Percentiles rank a stretch among this genome's conserved stretches.
Evolutionary conservation across 30 jellyfish, hydroid and myxozoan genomes (phyloP).

Genomic region (Hydractinia echinata): DNA sequence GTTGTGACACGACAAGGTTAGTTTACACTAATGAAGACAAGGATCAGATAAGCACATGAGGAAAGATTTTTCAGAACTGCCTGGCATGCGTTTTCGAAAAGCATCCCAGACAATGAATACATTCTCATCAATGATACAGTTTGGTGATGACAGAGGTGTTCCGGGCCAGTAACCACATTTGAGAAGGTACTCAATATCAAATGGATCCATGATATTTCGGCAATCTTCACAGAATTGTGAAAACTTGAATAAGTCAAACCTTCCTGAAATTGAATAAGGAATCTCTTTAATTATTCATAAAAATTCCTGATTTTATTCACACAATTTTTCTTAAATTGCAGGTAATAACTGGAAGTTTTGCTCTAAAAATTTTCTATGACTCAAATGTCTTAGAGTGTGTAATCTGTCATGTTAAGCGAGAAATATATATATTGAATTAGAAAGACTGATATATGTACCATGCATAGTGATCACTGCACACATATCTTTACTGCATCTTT

Average conservation of each 20-base stretch:
- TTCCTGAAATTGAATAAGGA: constrained; percentile 14
- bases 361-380: too few relatives aligned
- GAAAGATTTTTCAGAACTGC: constrained; percentile 38
- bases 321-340: too few relatives aligned
- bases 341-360: too few relatives aligned
- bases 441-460: background rate
- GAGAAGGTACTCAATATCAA: background rate
- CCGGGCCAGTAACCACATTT: constrained; percentile 48
- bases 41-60: constrained; percentile 7
- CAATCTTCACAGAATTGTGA: constrained; percentile 21
- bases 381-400: too few relatives aligned
- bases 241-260: constrained; percentile 27
- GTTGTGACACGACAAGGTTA: background rate
- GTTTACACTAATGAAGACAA: background rate
- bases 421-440: background rate
- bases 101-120: constrained; percentile 26
- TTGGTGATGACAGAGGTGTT: background rate
- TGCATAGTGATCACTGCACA: background rate
- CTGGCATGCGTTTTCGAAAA: constrained; percentile 33
- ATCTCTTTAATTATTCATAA: background rate
- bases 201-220: constrained; percentile 24
- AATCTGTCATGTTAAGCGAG: too few relatives aligned
- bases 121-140: constrained; percentile 20
- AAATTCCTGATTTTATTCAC: too few relatives aligned
- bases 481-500: constrained; percentile 1